Evolutionary conservation across 2,888 invertebrate species (phyloP).

Genomic region (Pterobdella sp.): DNA sequence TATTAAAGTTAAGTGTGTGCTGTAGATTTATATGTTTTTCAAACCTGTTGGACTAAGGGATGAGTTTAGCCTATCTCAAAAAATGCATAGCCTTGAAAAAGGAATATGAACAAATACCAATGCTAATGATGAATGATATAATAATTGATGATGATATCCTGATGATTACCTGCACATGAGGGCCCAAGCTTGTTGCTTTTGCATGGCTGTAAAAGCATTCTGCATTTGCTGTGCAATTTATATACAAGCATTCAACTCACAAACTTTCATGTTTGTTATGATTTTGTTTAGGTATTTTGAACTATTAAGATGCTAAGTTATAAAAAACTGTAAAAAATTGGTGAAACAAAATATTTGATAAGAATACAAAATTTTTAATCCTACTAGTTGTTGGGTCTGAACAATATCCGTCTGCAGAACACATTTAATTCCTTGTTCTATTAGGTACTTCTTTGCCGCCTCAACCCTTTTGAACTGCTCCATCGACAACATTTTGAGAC

Average conservation of each 20-base stretch:
- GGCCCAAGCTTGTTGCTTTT: constrained; percentile 24
- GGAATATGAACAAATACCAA: no score
- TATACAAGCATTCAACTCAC: background rate
- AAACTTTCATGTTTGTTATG: no score
- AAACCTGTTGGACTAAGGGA: no score
- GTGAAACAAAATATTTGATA: background rate
- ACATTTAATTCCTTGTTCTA: constrained; percentile 9
- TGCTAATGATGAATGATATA: no score
- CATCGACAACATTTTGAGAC: constrained; percentile 12
- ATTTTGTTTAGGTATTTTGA: no score
- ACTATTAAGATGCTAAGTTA: no score
- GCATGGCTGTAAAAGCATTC: background rate
- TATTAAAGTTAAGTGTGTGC: no score
- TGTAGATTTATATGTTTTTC: no score
- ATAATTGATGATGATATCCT: no score
- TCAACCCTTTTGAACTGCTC: constrained; percentile 8
- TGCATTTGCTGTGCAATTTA: constrained; percentile 17
- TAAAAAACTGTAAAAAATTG: no score
- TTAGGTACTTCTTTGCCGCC: constrained; percentile 4
- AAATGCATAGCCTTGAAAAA: no score
- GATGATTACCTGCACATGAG: constrained; percentile 20
- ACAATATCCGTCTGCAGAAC: constrained; percentile 3
- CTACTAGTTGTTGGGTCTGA: background rate
- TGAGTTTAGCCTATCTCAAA: no score
- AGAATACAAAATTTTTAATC: background rate